Conservation (phyloP, 2,113 vertebrate genomes). For the Turdus rufiventris region DNA sequence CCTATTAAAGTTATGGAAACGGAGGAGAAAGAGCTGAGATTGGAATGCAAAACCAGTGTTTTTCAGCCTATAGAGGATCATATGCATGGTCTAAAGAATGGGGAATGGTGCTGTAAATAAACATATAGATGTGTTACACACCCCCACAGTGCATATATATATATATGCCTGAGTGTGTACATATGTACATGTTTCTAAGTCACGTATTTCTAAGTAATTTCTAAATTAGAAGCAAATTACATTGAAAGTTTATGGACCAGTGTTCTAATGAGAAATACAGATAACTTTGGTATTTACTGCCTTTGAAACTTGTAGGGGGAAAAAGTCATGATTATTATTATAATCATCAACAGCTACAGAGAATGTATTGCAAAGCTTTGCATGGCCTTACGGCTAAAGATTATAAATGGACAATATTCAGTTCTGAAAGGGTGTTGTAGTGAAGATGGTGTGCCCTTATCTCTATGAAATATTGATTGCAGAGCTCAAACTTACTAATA, state of each 20-base stretch:
- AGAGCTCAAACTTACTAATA: neutral
- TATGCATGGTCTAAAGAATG: neutral
- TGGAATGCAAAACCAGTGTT: neutral
- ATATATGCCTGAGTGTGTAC: rapidly evolving
- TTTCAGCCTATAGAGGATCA: neutral
- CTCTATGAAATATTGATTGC: neutral
- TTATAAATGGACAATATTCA: neutral
- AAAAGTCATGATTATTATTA: neutral
- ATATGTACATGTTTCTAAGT: neutral
- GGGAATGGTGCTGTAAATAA: neutral
- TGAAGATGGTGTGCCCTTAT: neutral
- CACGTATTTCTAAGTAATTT: neutral
- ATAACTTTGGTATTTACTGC: neutral
- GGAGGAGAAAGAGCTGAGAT: neutral
- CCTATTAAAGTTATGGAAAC: neutral
- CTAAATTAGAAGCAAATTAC: neutral
- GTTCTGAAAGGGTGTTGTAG: neutral
- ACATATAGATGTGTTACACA: neutral
- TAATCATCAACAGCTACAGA: neutral
- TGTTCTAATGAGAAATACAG: neutral
- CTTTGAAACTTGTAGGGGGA: neutral
- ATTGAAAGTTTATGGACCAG: neutral
- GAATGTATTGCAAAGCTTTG: neutral
- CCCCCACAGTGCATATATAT: rapidly evolving
- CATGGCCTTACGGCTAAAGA: neutral